Evolutionary conservation across 2,888 invertebrate species (phyloP).

Genomic region (Masnerella sp.): DNA sequence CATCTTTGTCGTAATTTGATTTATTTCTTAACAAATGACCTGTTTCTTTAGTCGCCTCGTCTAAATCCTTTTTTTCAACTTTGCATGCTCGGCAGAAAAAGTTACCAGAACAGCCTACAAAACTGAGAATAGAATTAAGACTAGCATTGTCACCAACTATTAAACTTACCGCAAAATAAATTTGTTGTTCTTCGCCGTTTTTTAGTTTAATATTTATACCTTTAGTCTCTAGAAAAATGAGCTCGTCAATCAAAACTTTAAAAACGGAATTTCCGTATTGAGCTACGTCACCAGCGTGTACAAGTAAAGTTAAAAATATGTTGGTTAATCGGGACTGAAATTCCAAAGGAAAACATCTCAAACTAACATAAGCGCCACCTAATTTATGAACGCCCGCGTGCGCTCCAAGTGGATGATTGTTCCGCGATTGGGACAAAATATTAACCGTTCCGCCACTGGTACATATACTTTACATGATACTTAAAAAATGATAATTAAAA

Average conservation of each 20-base stretch:
- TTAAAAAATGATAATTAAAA: too few relatives aligned
- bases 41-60: not conserved
- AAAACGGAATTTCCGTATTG: not conserved
- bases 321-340: slow-evolving; percentile 5
- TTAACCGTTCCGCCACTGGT: too few relatives aligned
- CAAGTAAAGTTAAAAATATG: slow-evolving; percentile 11
- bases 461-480: too few relatives aligned
- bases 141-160: slow-evolving; percentile 16
- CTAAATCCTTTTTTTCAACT: not conserved
- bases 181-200: slow-evolving; percentile 2
- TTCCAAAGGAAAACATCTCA: slow-evolving; percentile 10
- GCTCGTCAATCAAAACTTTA: slow-evolving; percentile 12
- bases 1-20: slow-evolving; percentile 22
- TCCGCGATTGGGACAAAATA: slow-evolving; percentile 9
- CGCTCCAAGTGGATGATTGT: slow-evolving; percentile 10
- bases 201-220: slow-evolving; percentile 2
- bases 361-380: slow-evolving; percentile 5
- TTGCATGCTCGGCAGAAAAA: slow-evolving; percentile 26
- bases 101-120: slow-evolving; percentile 29
- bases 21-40: not conserved
- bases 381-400: slow-evolving; percentile 13
- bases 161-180: slow-evolving; percentile 10
- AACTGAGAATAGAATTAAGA: slow-evolving; percentile 38
- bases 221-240: slow-evolving; percentile 19
- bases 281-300: not conserved